Base-by-base conservation (phyloP, 2,888 invertebrate genomes). In the Acanthococcus lagerstroemiae region DNA sequence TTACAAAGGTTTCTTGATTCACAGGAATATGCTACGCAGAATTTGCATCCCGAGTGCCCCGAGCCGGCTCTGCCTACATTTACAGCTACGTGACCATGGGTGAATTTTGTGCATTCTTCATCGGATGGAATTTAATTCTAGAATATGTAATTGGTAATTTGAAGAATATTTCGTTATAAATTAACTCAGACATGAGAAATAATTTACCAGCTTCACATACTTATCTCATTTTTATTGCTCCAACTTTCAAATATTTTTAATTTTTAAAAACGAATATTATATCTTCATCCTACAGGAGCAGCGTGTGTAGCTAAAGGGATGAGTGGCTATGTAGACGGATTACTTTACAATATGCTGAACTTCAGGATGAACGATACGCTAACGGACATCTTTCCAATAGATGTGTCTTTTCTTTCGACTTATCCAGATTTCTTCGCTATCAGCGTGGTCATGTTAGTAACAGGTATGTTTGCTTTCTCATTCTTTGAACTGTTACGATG, bases 91-190 rank as follows among this genome's bases (percentile, higher is more conserved):
- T 90, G 25, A 78, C 79, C 3, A 71, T 74, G 9, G 72, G 72
- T 82, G 95, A 95, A 76, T 88, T 94, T 74, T 88, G 90, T 85
- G 94, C 94, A 0, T 95, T 94, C 73, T 84, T 90, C 55, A 94
- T 95, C 72, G 95, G 95, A 24, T 95, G 95, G 95, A 93, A 92
- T 74, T 87, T 95, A 61, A 83, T 95, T 48, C 76, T 94, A 72
- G 92, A 92, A 74, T 90, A 92, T 74, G 86, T 90, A 84, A 86
- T 92, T 71, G 88, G 88, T 84, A 73, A 72, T 37, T 3, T 15
- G 5, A 7, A 6, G n/a, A 7, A 26, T 46, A 17, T 2, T 60
- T 45, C 48, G n/a, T 21, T 37, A n/a, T 3, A 7, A 37, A 19
- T 1, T 1, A 17, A 3, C 4, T 24, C 4, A 19, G 24, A 22